These are phyloP conservation scores for Athene noctua DNA, from an alignment of 2,113 vertebrate genomes.

Conservation along the genomic window DNA sequence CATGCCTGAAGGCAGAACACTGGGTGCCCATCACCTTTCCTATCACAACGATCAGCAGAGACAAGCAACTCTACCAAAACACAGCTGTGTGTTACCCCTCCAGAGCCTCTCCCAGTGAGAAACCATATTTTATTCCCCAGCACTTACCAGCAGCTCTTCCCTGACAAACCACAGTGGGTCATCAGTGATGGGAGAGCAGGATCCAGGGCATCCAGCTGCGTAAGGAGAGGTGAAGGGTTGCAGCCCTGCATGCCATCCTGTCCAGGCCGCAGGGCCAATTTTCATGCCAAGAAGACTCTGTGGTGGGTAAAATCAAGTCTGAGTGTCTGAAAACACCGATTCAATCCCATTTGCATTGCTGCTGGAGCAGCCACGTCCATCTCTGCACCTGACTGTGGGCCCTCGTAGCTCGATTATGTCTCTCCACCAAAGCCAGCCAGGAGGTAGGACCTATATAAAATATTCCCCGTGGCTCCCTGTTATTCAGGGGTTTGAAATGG, in stretches of 20 bases:
- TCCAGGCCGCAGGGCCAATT: background rate
- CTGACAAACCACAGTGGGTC: too few relatives aligned
- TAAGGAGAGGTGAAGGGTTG: background rate
- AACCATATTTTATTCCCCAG: background rate
- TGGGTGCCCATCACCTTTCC: background rate
- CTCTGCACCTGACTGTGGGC: background rate
- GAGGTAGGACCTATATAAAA: background rate
- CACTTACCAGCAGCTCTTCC: background rate
- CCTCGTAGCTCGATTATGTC: background rate
- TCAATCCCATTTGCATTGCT: background rate
- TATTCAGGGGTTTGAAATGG: background rate
- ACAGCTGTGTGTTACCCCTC: fast-evolving
- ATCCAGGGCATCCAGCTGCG: background rate
- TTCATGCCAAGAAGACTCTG: background rate
- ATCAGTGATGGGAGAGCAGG: background rate
- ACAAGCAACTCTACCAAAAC: background rate
- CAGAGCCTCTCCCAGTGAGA: background rate
- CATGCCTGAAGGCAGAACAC: background rate
- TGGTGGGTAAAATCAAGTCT: background rate
- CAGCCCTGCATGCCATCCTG: background rate
- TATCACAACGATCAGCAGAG: fast-evolving
- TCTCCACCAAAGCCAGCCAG: background rate
- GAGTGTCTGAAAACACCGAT: background rate
- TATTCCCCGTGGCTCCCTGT: background rate
- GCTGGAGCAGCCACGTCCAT: background rate